These are phyloP conservation scores for Dasyprocta punctata DNA, from an alignment of 2,113 vertebrate genomes.

Conservation along the genomic window DNA sequence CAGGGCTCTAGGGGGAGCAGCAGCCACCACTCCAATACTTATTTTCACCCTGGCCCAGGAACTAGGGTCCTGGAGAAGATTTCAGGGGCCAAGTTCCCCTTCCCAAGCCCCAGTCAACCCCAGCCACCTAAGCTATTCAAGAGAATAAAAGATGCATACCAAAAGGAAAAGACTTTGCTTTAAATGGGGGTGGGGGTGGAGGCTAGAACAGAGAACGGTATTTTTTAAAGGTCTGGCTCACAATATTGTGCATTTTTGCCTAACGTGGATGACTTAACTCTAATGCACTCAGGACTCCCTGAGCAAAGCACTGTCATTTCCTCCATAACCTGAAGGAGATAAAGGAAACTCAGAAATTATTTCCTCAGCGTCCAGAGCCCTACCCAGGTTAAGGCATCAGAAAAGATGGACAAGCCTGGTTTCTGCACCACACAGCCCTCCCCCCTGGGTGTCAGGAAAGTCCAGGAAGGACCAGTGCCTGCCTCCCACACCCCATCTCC, in stretches of 20 bases:
- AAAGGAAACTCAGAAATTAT: neutral
- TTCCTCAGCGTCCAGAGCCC: neutral
- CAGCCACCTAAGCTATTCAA: neutral
- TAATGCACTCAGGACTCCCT: neutral
- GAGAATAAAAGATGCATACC: neutral
- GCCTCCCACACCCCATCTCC: neutral
- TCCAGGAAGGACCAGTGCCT: neutral
- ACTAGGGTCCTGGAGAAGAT: rapidly evolving
- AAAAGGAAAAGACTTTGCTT: neutral
- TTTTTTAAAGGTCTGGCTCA: conserved; percentile 50
- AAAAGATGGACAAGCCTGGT: neutral
- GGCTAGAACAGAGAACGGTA: neutral
- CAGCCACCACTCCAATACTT: neutral
- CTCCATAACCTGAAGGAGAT: neutral
- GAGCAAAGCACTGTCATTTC: neutral
- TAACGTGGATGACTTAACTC: conserved; percentile 40
- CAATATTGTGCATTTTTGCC: conserved; percentile 14
- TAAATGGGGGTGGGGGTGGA: neutral
- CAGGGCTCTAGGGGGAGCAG: neutral
- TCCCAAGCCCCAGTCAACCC: neutral
- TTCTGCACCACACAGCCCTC: neutral
- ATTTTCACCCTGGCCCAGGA: neutral
- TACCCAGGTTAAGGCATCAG: neutral
- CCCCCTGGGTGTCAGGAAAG: neutral
- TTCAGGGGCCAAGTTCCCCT: neutral